A percentile compares a stretch with the other conserved stretches of the same genome.
Conservation (phyloP, 2,888 invertebrate genomes). For the Diploptera punctata region DNA sequence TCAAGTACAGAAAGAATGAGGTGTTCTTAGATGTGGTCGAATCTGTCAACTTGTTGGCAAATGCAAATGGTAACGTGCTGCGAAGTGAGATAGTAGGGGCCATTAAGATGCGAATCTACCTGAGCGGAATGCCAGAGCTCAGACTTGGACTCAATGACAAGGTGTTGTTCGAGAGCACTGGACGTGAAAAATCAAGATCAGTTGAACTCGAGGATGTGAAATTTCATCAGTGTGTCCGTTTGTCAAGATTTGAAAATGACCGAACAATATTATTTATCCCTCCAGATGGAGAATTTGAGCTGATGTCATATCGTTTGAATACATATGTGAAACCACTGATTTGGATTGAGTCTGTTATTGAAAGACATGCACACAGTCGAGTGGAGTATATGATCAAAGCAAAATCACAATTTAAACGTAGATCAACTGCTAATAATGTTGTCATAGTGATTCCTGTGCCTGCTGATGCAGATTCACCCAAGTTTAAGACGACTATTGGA, state of each 20-base stretch:
- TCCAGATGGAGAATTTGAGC: slow-evolving; percentile 98
- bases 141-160: slow-evolving; percentile 97
- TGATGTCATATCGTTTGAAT: slow-evolving; percentile 97
- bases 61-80: slow-evolving; percentile 95
- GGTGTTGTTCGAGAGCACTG: slow-evolving; percentile 96
- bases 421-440: slow-evolving; percentile 98
- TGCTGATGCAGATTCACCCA: slow-evolving; percentile 97
- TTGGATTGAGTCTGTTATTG: slow-evolving; percentile 99
- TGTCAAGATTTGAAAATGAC: slow-evolving; percentile 96
- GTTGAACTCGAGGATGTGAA: slow-evolving; percentile 99
- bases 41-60: slow-evolving; percentile 94
- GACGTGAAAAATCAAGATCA: slow-evolving; percentile 96
- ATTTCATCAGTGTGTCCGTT: slow-evolving; percentile 96
- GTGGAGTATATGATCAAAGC: slow-evolving; percentile 99
- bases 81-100: slow-evolving; percentile 98
- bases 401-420: slow-evolving; percentile 95
- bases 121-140: slow-evolving; percentile 98
- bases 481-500: slow-evolving; percentile 97
- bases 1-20: slow-evolving; percentile 98
- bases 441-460: slow-evolving; percentile 97
- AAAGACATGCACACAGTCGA: slow-evolving; percentile 94
- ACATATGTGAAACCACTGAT: slow-evolving; percentile 96
- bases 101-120: slow-evolving; percentile 97
- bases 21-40: slow-evolving; percentile 99
- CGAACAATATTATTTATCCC: slow-evolving; percentile 98